A percentile compares a stretch with the other conserved stretches of the same genome.
Evolutionary conservation across 2,113 vertebrate genomes (phyloP).

Genomic region (Archocentrus centrarchus): DNA sequence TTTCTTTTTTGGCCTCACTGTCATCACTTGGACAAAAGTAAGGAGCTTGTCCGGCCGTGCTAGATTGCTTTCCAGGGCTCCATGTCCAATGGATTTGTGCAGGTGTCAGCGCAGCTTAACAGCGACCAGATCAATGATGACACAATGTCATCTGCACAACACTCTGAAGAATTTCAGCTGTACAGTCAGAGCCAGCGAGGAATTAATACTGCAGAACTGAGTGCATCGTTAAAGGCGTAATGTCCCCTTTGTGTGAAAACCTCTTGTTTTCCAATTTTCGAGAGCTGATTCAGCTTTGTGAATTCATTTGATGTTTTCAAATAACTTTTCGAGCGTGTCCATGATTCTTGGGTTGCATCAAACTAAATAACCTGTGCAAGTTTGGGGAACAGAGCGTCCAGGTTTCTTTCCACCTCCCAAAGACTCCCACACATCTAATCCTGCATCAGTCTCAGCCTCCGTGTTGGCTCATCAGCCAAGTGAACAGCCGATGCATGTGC

Average conservation of each 20-base stretch:
- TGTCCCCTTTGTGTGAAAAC: neutral
- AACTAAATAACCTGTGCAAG: neutral
- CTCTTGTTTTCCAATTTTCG: slow-evolving; percentile 2
- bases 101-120: slow-evolving; percentile 73
- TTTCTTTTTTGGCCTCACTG: neutral
- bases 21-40: slow-evolving; percentile 42
- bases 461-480: slow-evolving; percentile 33
- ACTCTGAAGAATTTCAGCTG: slow-evolving; percentile 47
- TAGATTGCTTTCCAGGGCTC: slow-evolving; percentile 59
- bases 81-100: slow-evolving; percentile 75
- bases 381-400: neutral
- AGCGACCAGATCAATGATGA: slow-evolving; percentile 68
- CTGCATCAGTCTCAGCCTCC: neutral
- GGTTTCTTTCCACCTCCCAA: neutral
- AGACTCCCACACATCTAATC: slow-evolving; percentile 5
- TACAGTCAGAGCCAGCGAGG: neutral
- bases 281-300: neutral
- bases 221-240: neutral
- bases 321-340: neutral
- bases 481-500: neutral
- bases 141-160: slow-evolving; percentile 59
- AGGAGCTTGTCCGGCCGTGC: slow-evolving; percentile 30
- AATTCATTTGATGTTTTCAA: neutral
- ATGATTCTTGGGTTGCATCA: neutral
- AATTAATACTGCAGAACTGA: slow-evolving; percentile 7